Evolutionary conservation across 2,113 vertebrate genomes (phyloP).

Genomic region (Ploceus nigricollis): DNA sequence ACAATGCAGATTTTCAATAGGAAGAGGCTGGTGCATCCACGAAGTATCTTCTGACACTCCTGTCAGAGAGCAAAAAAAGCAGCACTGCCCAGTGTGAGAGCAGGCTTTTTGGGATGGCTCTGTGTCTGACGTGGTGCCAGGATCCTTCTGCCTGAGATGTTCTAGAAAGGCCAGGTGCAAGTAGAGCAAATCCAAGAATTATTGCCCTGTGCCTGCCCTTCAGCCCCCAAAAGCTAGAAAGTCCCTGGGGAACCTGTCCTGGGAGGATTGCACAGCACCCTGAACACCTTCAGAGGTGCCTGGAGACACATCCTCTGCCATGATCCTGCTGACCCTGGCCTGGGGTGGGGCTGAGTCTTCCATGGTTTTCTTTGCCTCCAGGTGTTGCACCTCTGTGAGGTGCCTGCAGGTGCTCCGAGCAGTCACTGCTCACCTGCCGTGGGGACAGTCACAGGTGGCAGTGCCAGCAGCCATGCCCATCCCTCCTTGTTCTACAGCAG

Average conservation of each 20-base stretch:
- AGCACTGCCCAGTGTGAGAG: not conserved
- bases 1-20: not conserved
- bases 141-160: not conserved
- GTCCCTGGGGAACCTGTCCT: not conserved
- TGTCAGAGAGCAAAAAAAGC: not conserved
- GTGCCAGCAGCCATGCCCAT: not conserved
- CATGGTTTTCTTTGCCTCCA: rapidly evolving
- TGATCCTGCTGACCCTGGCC: not conserved
- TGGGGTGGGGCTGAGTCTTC: not conserved
- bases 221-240: too few relatives aligned
- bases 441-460: too few relatives aligned
- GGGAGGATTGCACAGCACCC: not conserved
- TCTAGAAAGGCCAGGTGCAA: not conserved
- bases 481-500: rapidly evolving
- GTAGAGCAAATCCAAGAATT: not conserved
- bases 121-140: rapidly evolving
- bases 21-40: not conserved
- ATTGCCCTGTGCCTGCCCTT: not conserved
- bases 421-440: rapidly evolving
- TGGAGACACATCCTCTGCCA: not conserved
- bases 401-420: rapidly evolving
- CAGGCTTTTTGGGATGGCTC: not conserved
- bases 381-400: rapidly evolving
- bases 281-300: not conserved
- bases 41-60: not conserved